Conservation (phyloP, 2,888 invertebrate genomes). For the Nymphalis polychloros region DNA sequence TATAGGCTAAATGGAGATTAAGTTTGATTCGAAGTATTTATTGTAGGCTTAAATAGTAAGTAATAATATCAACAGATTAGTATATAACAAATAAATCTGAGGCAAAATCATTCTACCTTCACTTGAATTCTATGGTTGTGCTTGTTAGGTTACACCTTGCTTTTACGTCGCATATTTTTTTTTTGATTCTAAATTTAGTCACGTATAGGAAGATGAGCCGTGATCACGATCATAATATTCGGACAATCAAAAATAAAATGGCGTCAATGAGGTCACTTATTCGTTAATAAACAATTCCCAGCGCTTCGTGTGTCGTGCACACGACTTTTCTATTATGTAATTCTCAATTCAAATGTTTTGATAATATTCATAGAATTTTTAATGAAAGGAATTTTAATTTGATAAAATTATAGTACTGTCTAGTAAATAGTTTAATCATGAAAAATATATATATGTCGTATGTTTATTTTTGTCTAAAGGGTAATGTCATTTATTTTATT, state of each 20-base stretch:
- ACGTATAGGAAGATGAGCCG: conserved; percentile 49
- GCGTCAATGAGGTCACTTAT: conserved; percentile 54
- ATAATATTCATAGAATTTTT: background rate
- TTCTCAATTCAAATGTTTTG: conserved; percentile 44
- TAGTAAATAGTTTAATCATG: no score
- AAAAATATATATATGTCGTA: no score
- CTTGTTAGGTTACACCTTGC: background rate
- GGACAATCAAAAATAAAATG: conserved; percentile 57
- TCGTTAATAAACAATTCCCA: conserved; percentile 54
- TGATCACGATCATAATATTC: conserved; percentile 53
- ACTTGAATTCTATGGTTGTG: no score
- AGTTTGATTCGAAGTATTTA: background rate
- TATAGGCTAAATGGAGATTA: conserved; percentile 1
- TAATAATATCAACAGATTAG: background rate
- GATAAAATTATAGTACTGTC: no score
- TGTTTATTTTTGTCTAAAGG: no score
- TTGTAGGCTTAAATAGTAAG: background rate
- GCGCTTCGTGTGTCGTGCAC: conserved; percentile 53
- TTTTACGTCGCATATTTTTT: background rate
- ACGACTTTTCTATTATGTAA: conserved; percentile 50
- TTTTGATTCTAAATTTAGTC: conserved; percentile 41
- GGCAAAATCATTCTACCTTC: no score
- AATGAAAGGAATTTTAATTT: no score
- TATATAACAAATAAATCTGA: background rate
- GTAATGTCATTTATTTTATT: no score